These are phyloP conservation scores for Oostethus manadensis DNA, from an alignment of 2,113 vertebrate species.

Conservation along the genomic window DNA sequence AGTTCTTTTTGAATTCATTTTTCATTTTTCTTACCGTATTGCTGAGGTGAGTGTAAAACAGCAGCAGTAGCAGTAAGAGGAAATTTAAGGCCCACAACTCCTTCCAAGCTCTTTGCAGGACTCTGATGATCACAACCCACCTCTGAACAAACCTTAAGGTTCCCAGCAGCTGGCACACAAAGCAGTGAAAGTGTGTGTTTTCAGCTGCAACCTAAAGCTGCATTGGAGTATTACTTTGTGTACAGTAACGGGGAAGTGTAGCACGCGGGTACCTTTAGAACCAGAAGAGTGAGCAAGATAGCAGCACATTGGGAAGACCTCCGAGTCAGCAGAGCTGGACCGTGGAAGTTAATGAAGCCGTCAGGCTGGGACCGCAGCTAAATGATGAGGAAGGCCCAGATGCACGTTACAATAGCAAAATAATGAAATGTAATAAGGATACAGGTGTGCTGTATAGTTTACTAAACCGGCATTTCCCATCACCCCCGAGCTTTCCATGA, in stretches of 20 bases:
- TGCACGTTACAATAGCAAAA: neutral
- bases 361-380: slow-evolving; percentile 43
- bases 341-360: slow-evolving; percentile 61
- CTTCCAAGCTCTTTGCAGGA: slow-evolving; percentile 58
- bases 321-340: slow-evolving; percentile 51
- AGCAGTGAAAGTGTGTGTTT: neutral
- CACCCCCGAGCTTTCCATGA: too few relatives aligned
- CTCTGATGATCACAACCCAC: slow-evolving; percentile 68
- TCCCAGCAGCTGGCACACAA: slow-evolving; percentile 59
- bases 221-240: neutral
- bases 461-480: neutral
- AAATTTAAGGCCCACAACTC: slow-evolving; percentile 55
- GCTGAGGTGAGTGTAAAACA: slow-evolving; percentile 64
- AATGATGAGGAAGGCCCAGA: neutral
- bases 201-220: slow-evolving; percentile 2
- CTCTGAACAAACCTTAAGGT: slow-evolving; percentile 69
- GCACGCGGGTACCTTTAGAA: slow-evolving; percentile 61
- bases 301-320: slow-evolving; percentile 62
- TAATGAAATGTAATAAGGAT: neutral
- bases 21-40: slow-evolving; percentile 53
- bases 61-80: slow-evolving; percentile 57
- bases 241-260: neutral
- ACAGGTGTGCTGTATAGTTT: neutral
- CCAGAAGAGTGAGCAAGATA: slow-evolving; percentile 63
- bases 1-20: neutral